Base-by-base conservation (phyloP, 2,113 vertebrate species). In the Gavialis gangeticus region DNA sequence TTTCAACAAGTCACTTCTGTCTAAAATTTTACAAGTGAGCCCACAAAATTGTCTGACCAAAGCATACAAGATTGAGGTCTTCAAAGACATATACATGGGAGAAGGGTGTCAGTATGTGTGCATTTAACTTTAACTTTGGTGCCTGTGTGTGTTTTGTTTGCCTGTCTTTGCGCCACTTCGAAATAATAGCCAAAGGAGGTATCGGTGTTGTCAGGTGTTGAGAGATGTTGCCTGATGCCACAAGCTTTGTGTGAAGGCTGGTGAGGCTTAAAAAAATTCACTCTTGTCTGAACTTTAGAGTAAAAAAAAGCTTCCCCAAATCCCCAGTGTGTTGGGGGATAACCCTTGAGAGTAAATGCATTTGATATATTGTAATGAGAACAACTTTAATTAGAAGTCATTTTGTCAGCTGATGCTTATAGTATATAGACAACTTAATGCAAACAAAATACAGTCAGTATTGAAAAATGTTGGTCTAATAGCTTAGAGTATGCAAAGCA, bases 191-290 rank as follows among this genome's bases (percentile, higher is more conserved):
- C 46, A 46, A 46, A 46, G 46, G 85, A 93, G 64, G 19, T 59
- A 30, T 5, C 59, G 10, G 90, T 87, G 46, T 37, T 85, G 77
- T 25, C 55, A 78, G 75, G 83, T 91, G 73, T 93, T 67, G 90
- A 79, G 55, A 62, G 11, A 0, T 34, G 17, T 64, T 64, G 69
- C 75, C 71, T 89, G 27, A 17, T 82, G 56, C 55, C 88, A 25
- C 82, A 27, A 56, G 27, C n/a, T 27, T 79, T 46, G 16, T n/a
- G 56, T 84, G 62, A 91, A 90, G 94, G n/a, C 81, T 91, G 93
- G 79, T 76, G 90, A 0, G 73, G 16, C 88, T 76, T 37, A 59
- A n/a, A 94, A 90, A 88, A 94, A 12, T 46, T 46, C 7, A 46
- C 9, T 9, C 46, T 46, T 46, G 46, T 46, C 8, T 46, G 46